Evolutionary conservation across 2,113 vertebrate species (phyloP), one percentile per base, ranked within the genome.

Genomic region (Melanerpes aurifrons): DNA sequence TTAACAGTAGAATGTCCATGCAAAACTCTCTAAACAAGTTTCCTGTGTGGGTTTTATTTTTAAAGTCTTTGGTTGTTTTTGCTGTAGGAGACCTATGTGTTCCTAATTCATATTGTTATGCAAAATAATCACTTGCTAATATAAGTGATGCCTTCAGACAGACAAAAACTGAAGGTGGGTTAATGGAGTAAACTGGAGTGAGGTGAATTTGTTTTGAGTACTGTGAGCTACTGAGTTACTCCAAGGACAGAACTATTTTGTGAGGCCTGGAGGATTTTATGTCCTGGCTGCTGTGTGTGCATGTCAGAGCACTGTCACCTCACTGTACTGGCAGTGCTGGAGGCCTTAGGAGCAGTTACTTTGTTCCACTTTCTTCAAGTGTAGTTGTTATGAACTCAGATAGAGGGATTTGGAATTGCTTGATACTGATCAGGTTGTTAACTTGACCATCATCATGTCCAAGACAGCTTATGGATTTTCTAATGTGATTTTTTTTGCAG

Each of bases 381-480:
- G 40, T 54, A 14, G 43, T 22, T 64, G 31, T 66, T 86, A 12
- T 7, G 10, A 69, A 10, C 24, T 67, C 19, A 67, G 17, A 25
- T 24, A 15, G 1, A 13, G 17, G 37, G 64, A 31, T 64, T 74
- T 11, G 62, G 31, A 81, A 78, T 32, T 78, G 9, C 10, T 20
- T 64, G 20, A 62, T 70, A n/a, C 4, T 8, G 6, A 15, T 48
- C 13, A 45, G 15, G 22, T 50, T n/a, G 37, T 17, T 68, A 6
- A 24, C 26, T 9, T 84, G 29, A 24, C 18, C 2, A 3, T 3
- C 40, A 1, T 76, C 0, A 2, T 89, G 63, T 56, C n/a, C 18
- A 40, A 5, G 2, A 7, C 53, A 26, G 9, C 17, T 4, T 2
- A 1, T 31, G 31, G 10, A 6, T 76, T 31, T 73, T 74, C 5